Percentiles rank a stretch among this genome's conserved stretches.
Conservation (phyloP, 2,888 invertebrate species). For the Melanchra persicariae region DNA sequence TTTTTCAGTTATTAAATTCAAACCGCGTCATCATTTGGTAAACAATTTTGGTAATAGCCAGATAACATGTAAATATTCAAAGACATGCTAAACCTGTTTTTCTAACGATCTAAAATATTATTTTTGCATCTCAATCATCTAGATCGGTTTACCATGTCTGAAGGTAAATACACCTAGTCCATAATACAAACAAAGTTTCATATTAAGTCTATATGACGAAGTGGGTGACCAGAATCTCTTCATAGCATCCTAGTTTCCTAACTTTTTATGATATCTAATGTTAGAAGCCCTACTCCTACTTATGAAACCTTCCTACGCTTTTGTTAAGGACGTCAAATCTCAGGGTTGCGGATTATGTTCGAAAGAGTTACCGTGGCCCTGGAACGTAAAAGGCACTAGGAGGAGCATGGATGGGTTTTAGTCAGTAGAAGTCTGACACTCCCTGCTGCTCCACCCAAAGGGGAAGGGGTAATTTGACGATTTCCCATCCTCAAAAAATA, state of each 20-base stretch:
- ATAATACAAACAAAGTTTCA: not conserved
- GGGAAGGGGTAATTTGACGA: no score
- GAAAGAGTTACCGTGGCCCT: no score
- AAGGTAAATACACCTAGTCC: not conserved
- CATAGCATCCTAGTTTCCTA: not conserved
- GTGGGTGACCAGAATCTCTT: not conserved
- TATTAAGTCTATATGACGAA: not conserved
- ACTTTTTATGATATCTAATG: not conserved
- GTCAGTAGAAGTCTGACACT: no score
- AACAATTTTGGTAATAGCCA: slow-evolving; percentile 15
- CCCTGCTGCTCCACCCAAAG: no score
- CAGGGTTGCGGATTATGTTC: no score
- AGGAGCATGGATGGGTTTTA: no score
- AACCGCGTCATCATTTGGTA: not conserved
- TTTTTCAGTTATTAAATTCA: not conserved
- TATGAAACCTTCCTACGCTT: no score
- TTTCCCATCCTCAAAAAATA: no score
- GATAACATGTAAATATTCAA: not conserved
- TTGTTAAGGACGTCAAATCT: no score
- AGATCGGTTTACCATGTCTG: not conserved
- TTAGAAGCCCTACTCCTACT: not conserved
- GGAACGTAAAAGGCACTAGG: no score
- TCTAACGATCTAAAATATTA: slow-evolving; percentile 4
- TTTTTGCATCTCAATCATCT: not conserved
- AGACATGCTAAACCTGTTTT: not conserved